Base-by-base conservation (phyloP, 2,888 invertebrate species). In the Apotomis betuletana region DNA sequence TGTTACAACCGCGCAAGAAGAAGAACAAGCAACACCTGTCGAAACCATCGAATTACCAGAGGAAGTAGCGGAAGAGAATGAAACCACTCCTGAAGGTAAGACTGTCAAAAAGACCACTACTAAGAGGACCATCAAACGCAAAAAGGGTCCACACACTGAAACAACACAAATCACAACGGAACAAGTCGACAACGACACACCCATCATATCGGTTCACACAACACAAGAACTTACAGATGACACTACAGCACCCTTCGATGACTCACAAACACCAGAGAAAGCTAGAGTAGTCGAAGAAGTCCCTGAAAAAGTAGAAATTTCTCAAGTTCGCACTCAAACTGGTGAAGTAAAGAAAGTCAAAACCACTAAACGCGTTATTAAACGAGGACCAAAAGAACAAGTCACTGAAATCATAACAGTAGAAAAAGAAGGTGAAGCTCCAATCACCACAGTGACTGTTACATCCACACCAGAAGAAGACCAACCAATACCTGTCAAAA, bases 141-240 rank as follows among this genome's bases (percentile, higher is more conserved):
- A 49, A 12, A 61, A 46, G 12, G 46, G 78, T 74, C 38, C 64
- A 27, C 12, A 15, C 44, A 12, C 49, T 73, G 27, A 61, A 61
- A 57, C 46, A 1, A 57, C 65, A 27, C 65, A 63, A 61, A 75
- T 27, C 74, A 77, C 74, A 4, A 61, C 27, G 4, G 60, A 60
- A 61, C 15, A 27, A 27, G 3, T 61, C 0, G 27, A 61, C 6
- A 27, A 61, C 4, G 5, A 61, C 0, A 5, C 4, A 5, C 60
- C 60, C 0, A 27, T 46, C 5, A 12, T 6, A 46, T 49, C 46
- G 4, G 6, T 61, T 3, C 27, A 49, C 27, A 61, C 46, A 5
- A 61, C 27, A 49, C 27, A 61, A 3, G 27, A 77, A 68, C 57
- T 74, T 6, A 65, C 58, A 5, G 74, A 75, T 5, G 77, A 61